Evolutionary conservation across 2,113 vertebrate species (phyloP).

Genomic region (Neodon shergylaensis): DNA sequence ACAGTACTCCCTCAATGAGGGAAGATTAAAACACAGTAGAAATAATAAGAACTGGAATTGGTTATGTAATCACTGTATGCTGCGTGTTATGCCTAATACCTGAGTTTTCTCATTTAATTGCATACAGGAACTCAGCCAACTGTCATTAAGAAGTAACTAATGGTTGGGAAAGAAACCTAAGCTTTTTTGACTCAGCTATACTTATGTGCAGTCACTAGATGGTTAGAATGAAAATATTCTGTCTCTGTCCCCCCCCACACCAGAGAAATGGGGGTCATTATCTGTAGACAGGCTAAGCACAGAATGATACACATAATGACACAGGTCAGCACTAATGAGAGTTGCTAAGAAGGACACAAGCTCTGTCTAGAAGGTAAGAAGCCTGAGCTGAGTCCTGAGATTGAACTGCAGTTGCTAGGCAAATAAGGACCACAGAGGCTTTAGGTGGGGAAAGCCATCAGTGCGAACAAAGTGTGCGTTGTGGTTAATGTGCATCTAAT

Average conservation of each 20-base stretch:
- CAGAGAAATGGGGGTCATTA: neutral
- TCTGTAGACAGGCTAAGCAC: neutral
- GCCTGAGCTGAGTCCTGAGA: neutral
- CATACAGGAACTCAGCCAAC: neutral
- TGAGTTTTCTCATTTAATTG: neutral
- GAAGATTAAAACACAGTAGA: neutral
- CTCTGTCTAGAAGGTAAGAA: neutral
- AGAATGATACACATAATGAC: neutral
- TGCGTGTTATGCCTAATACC: neutral
- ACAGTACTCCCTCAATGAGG: neutral
- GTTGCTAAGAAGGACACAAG: neutral
- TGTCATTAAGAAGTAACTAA: neutral
- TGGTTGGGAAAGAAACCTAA: neutral
- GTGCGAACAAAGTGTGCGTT: neutral
- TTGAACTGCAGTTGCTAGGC: neutral
- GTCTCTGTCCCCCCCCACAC: neutral
- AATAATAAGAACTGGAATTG: neutral
- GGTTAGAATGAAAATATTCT: neutral
- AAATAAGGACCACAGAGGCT: neutral
- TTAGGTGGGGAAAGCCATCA: neutral
- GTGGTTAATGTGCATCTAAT: neutral
- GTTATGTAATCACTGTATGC: neutral
- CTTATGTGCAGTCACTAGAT: neutral
- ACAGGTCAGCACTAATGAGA: neutral
- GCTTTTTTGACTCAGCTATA: neutral